Evolutionary conservation across 92 coral and sea anemone species (phyloP).

Genomic region (Anthopleura xanthogrammica): DNA sequence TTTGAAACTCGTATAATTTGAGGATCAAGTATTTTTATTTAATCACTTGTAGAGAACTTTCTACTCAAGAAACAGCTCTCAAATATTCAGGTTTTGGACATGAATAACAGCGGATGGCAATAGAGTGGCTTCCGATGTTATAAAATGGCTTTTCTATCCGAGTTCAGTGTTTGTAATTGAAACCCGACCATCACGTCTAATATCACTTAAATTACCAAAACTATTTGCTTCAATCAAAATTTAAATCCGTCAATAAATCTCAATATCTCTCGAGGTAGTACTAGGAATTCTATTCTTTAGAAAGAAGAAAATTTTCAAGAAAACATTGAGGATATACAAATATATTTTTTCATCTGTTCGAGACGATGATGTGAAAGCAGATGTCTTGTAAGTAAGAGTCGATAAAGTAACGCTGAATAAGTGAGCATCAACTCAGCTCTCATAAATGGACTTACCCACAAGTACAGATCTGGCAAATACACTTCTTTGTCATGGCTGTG

Average conservation of each 20-base stretch:
- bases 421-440: conserved; percentile 6
- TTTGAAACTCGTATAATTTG: conserved; percentile 13
- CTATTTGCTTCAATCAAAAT: conserved; percentile 31
- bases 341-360: not conserved
- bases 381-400: not conserved
- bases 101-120: not conserved
- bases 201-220: conserved; percentile 23
- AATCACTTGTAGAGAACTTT: not conserved
- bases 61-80: not conserved
- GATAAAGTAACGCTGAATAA: not conserved
- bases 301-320: not conserved
- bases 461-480: conserved; percentile 92
- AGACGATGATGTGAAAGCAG: not conserved
- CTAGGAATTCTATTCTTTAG: not conserved
- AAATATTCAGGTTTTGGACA: not conserved
- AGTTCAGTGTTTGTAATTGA: conserved; percentile 17
- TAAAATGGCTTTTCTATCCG: conserved; percentile 8
- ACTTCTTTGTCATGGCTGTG: conserved; percentile 75
- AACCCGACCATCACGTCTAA: conserved; percentile 22
- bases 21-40: not conserved
- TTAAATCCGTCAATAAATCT: not conserved
- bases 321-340: not conserved
- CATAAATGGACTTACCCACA: conserved; percentile 82
- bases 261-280: not conserved
- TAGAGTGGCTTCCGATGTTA: conserved; percentile 21